phyloP scores from a whole-genome alignment of 1,140 invertebrate species.

The Meloidogyne floridensis region DNA sequence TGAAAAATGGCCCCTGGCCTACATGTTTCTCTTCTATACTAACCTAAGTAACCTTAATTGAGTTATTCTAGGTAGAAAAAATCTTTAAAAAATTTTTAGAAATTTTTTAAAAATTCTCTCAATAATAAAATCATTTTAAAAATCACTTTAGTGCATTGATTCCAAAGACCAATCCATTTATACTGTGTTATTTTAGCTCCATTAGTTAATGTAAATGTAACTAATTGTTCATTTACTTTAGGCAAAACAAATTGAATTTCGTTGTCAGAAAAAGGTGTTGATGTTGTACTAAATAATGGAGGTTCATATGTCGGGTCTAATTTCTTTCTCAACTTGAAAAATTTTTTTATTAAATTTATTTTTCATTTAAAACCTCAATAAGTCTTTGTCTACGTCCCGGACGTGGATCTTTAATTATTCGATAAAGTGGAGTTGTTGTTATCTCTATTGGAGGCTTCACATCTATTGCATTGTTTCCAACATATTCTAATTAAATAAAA shows the following conservation, averaged over 20 bases:
- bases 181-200: conserved; percentile 62
- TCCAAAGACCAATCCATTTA: conserved; percentile 58
- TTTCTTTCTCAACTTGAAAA: conserved; percentile 30
- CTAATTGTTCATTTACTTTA: conserved; percentile 43
- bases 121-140: not conserved
- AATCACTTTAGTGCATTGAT: conserved; percentile 55
- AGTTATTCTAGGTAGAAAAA: no score
- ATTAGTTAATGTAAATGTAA: conserved; percentile 54
- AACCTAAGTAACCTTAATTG: no score
- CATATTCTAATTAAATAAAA: not conserved
- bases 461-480: not conserved
- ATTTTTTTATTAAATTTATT: not conserved
- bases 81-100: no score
- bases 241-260: conserved; percentile 46
- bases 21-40: no score
- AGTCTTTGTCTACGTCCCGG: conserved; percentile 40
- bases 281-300: conserved; percentile 38
- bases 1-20: no score
- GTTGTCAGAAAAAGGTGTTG: conserved; percentile 34
- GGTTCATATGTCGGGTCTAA: conserved; percentile 13
- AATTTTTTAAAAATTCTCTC: no score
- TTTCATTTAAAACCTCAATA: conserved; percentile 27
- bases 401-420: conserved; percentile 58
- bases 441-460: not conserved
- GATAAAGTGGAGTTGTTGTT: conserved; percentile 53